Conservation (phyloP, 2,888 invertebrate species). For the Galeruca laticollis region DNA sequence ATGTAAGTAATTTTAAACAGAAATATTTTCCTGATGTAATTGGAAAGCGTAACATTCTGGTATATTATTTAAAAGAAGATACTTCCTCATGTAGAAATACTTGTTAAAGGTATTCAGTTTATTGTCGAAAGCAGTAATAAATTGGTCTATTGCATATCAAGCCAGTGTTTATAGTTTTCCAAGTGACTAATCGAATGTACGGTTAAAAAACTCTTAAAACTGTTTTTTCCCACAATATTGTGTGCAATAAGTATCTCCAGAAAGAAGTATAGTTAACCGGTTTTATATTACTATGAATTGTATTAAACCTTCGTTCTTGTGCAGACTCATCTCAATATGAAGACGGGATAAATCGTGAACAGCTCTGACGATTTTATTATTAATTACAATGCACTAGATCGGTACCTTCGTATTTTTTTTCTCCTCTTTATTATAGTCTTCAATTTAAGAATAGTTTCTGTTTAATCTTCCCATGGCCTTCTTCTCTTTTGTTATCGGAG, state of each 20-base stretch:
- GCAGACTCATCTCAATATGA: slow-evolving; percentile 50
- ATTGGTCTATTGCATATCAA: slow-evolving; percentile 41
- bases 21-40: slow-evolving; percentile 58
- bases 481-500: slow-evolving; percentile 45
- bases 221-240: slow-evolving; percentile 62
- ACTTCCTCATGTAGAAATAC: slow-evolving; percentile 34
- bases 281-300: slow-evolving; percentile 58
- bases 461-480: slow-evolving; percentile 50
- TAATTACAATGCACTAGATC: slow-evolving; percentile 49
- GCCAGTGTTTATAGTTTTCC: slow-evolving; percentile 41
- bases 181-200: slow-evolving; percentile 41
- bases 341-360: slow-evolving; percentile 47
- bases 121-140: slow-evolving; percentile 26
- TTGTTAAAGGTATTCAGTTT: slow-evolving; percentile 21
- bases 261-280: slow-evolving; percentile 60
- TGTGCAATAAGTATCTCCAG: slow-evolving; percentile 58
- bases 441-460: slow-evolving; percentile 43
- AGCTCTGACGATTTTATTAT: slow-evolving; percentile 48
- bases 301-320: slow-evolving; percentile 48
- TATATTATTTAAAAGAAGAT: slow-evolving; percentile 38
- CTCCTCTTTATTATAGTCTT: slow-evolving; percentile 43
- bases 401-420: slow-evolving; percentile 40
- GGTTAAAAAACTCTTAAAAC: slow-evolving; percentile 40
- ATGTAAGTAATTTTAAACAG: slow-evolving; percentile 34
- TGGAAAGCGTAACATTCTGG: slow-evolving; percentile 61